Evolutionary conservation across 2,113 vertebrate species (phyloP).

Genomic region (Nothocercus nigrocapillus): DNA sequence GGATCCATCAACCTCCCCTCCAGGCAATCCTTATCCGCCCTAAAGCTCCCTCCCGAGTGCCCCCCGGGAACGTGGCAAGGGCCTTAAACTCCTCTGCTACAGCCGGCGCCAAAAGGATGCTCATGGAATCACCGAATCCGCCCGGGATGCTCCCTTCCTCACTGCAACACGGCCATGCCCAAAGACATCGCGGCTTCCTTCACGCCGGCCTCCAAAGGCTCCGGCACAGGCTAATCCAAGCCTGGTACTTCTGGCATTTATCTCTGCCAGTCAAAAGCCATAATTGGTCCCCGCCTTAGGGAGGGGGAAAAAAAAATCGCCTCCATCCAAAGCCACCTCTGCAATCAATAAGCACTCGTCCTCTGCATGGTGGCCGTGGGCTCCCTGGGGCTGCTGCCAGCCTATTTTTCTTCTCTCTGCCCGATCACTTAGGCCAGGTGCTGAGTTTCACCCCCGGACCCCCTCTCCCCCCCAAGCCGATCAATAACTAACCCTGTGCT

Average conservation of each 20-base stretch:
- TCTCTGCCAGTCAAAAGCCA: slow-evolving; percentile 54
- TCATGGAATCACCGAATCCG: neutral
- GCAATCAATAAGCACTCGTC: slow-evolving; percentile 58
- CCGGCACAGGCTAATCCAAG: neutral
- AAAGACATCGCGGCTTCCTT: neutral
- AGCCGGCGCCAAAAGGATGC: neutral
- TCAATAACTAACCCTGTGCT: slow-evolving; percentile 74
- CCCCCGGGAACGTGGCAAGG: neutral
- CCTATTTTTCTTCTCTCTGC: slow-evolving; percentile 58
- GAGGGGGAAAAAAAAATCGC: slow-evolving; percentile 67
- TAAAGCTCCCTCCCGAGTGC: neutral
- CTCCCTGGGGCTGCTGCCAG: slow-evolving; percentile 37
- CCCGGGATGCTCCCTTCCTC: neutral
- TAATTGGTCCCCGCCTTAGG: slow-evolving; percentile 26
- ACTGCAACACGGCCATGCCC: neutral
- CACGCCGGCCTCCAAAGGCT: no score
- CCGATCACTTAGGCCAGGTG: slow-evolving; percentile 39
- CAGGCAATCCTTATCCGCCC: fast-evolving
- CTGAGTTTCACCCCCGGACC: slow-evolving; percentile 62
- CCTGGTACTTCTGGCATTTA: slow-evolving; percentile 27
- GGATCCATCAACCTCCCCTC: fast-evolving
- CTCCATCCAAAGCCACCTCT: slow-evolving; percentile 53
- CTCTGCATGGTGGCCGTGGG: slow-evolving; percentile 47
- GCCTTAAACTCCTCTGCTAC: slow-evolving; percentile 41
- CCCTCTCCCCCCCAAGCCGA: slow-evolving; percentile 17